Conservation (phyloP, 2,113 vertebrate species). For the Actinemys pallida region DNA sequence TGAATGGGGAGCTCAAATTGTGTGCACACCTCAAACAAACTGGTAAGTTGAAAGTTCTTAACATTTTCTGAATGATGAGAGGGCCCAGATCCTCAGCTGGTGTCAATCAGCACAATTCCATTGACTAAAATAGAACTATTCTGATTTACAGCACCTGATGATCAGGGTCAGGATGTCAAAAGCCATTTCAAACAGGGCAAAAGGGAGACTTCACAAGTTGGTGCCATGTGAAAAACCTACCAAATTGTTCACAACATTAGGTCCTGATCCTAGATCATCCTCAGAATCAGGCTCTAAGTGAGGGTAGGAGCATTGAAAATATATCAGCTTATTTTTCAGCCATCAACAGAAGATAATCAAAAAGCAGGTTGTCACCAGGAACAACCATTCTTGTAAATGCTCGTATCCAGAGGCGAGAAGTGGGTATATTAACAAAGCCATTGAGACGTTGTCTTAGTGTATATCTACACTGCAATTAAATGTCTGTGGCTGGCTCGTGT, state of each 20-base stretch:
- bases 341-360: background rate
- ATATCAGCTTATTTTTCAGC: background rate
- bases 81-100: background rate
- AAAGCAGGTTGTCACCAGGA: background rate
- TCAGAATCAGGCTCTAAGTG: background rate
- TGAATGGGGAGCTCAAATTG: background rate
- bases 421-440: background rate
- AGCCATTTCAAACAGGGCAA: background rate
- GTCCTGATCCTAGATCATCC: background rate
- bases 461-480: background rate
- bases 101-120: background rate
- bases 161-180: background rate
- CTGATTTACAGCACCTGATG: background rate
- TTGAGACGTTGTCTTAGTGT: background rate
- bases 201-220: background rate
- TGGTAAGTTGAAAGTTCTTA: background rate
- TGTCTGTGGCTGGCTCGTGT: background rate
- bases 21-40: background rate
- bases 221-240: background rate
- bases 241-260: background rate
- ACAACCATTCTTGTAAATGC: background rate
- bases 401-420: background rate
- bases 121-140: background rate
- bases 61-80: background rate
- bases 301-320: background rate